phyloP scores from a whole-genome alignment of 2,113 vertebrate species.

The Apteryx mantelli region DNA sequence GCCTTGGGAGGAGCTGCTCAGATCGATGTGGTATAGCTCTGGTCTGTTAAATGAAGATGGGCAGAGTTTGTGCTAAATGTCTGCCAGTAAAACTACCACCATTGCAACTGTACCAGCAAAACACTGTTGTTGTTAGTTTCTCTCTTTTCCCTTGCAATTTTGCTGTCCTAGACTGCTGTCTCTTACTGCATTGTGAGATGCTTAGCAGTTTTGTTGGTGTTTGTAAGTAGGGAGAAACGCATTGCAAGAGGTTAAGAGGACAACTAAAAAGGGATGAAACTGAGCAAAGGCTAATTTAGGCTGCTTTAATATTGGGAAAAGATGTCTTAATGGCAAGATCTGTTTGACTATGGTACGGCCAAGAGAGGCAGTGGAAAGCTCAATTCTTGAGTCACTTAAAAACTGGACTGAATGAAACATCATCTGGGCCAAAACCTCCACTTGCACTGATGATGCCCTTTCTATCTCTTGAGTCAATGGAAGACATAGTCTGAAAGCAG shows the following conservation, averaged over 20 bases:
- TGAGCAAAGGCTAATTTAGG: neutral
- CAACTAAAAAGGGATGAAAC: neutral
- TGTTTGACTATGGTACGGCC: neutral
- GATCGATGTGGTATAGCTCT: neutral
- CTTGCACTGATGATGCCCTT: neutral
- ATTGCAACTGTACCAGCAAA: neutral
- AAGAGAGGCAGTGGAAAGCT: neutral
- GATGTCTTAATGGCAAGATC: neutral
- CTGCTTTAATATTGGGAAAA: neutral
- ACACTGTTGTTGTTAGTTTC: neutral
- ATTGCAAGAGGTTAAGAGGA: neutral
- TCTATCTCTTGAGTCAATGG: neutral
- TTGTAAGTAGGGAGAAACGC: neutral
- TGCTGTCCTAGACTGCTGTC: neutral
- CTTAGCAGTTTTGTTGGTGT: neutral
- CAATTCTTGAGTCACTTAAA: neutral
- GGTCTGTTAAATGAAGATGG: neutral
- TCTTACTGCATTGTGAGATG: accelerated
- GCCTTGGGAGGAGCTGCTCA: neutral
- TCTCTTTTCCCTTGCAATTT: neutral
- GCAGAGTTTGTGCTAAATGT: neutral
- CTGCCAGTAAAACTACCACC: neutral
- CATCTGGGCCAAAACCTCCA: neutral
- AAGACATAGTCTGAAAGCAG: neutral
- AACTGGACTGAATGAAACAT: neutral